Evolutionary conservation across 2,113 vertebrate species (phyloP), one percentile per base, ranked within the genome.

Genomic region (Scatophagus argus): DNA sequence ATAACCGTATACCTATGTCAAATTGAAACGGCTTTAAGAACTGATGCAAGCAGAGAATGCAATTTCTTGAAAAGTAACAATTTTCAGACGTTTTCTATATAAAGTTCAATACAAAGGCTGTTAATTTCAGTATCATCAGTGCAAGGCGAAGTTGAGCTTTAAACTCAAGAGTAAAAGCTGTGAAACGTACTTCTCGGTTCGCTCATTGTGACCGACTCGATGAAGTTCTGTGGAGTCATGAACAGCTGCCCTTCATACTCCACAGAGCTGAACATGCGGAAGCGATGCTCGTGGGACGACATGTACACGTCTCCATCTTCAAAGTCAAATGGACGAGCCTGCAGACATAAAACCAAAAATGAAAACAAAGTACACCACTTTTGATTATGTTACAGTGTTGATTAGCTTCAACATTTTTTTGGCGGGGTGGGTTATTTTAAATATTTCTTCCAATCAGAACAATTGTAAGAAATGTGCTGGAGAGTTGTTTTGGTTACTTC

Each of bases 171-270:
- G 49, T 10, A 13, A 55, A 59, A 46, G 38, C 7, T 49, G 41
- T 51, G 16, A 56, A 51, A 92, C 93, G 83, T 95, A 99, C 98
- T 44, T 92, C 94, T 96, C 14, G 98, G 98, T 81, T 99, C 96
- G 86, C 97, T 97, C 90, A 94, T 98, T 86, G 97, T 98, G 86
- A 99, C 96, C 11, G 97, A 96, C 93, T 97, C 95, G 74, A 99
- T 98, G 92, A 99, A 99, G 93, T 99, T 98, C 46, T 95, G 95
- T 0, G 98, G 98, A 44, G 98, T 99, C 98, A 99, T 99, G 90
- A 97, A 99, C 0, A 99, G 93, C 89, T 99, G 98, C 3, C 98
- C 98, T 81, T 99, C 98, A 82, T 97, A 98, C 89, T 99, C 97
- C 80, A 99, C 92, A 17, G 97, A 98, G 80, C 96, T 97, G 94